Evolutionary conservation across 2,113 vertebrate species (phyloP).

Genomic region (Alexandromys fortis): DNA sequence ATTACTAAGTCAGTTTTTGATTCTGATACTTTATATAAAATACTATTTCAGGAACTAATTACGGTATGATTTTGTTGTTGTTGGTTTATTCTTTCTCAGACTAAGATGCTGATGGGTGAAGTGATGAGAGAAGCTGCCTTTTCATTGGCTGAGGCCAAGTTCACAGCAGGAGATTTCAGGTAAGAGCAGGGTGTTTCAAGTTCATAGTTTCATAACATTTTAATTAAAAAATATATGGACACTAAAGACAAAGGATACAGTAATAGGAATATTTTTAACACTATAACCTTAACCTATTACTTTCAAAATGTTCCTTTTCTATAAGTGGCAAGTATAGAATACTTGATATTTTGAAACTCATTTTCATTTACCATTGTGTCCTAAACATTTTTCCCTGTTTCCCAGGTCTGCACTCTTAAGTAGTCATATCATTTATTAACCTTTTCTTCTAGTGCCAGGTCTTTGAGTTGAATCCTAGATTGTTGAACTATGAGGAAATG

Average conservation of each 20-base stretch:
- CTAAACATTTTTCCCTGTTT: not conserved
- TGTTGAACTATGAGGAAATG: conserved; percentile 25
- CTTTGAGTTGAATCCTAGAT: conserved; percentile 12
- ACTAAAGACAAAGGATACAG: not conserved
- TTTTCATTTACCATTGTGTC: conserved; percentile 28
- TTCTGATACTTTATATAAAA: not conserved
- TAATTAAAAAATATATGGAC: not conserved
- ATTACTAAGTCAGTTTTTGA: not conserved
- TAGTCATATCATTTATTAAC: not conserved
- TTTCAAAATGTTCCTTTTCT: not conserved
- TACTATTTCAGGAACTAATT: not conserved
- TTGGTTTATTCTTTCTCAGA: conserved; percentile 86
- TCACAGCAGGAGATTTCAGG: conserved; percentile 99
- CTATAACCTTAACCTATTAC: not conserved
- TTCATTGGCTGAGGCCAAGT: conserved; percentile 98
- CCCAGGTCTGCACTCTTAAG: not conserved
- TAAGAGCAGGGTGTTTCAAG: conserved; percentile 77
- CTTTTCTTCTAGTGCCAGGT: conserved; percentile 13
- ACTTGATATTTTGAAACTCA: not conserved
- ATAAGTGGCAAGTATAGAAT: not conserved
- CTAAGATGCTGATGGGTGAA: conserved; percentile 98
- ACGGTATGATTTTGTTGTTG: not conserved
- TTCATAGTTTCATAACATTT: conserved; percentile 42
- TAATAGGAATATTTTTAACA: not conserved
- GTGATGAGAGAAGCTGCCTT: conserved; percentile 99